phyloP scores from a whole-genome alignment of 2,797 vertebrate genomes.

The Neosilurus hyrtlii region DNA sequence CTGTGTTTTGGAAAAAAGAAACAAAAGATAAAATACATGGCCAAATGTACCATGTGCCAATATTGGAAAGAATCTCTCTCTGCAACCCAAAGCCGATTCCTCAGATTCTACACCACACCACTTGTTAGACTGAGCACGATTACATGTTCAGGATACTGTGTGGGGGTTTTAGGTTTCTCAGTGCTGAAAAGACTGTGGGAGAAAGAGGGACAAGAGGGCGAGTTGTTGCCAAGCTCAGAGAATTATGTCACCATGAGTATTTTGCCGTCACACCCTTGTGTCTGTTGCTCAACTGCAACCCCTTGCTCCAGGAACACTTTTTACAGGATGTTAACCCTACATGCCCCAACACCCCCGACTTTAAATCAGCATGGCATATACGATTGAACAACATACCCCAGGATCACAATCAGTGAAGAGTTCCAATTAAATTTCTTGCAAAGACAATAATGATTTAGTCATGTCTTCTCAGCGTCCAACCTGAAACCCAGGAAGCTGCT shows the following conservation, averaged over 20 bases:
- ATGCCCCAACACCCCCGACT: conserved; percentile 54
- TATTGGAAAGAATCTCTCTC: background rate
- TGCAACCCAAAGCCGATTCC: background rate
- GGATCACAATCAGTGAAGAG: no score
- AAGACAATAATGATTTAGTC: no score
- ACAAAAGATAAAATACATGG: background rate
- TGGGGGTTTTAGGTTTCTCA: conserved; percentile 6
- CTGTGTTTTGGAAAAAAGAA: background rate
- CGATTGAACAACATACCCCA: conserved; percentile 60
- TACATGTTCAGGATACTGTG: background rate
- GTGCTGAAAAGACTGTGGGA: conserved; percentile 6
- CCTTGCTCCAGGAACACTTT: conserved; percentile 4
- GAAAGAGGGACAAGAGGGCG: background rate
- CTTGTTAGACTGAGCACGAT: background rate
- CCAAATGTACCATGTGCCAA: background rate
- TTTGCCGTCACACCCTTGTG: conserved; percentile 42
- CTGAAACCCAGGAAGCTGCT: no score
- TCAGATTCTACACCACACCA: background rate
- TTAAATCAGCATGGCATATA: conserved; percentile 63
- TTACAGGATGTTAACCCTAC: conserved; percentile 62
- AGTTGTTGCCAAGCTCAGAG: conserved; percentile 13
- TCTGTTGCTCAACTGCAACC: conserved; percentile 49
- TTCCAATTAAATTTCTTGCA: no score
- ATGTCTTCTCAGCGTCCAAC: no score
- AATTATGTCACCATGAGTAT: conserved; percentile 41